Percentiles rank a stretch among this genome's conserved stretches.
Evolutionary conservation across 1,140 invertebrate genomes (phyloP).

Genomic region (Drosophila kurseongensis): DNA sequence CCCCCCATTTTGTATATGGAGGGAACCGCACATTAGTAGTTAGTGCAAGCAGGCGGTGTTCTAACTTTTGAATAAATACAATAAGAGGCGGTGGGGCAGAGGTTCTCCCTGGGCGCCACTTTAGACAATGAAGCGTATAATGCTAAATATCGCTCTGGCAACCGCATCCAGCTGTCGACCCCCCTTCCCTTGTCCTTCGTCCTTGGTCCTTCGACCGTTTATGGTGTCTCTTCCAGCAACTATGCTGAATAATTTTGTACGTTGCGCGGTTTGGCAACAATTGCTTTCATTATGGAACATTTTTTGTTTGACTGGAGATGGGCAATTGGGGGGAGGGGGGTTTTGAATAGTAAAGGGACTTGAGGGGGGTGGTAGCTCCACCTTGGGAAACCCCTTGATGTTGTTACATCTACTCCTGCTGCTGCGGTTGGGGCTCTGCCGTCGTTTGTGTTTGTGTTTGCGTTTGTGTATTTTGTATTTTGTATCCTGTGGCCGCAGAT

Average conservation of each 20-base stretch:
- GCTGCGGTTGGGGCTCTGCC: constrained; percentile 41
- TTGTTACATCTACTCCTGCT: constrained; percentile 60
- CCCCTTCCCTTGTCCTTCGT: background rate
- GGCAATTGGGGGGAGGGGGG: constrained; percentile 2
- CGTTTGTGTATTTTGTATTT: constrained; percentile 51
- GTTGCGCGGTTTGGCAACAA: constrained; percentile 80
- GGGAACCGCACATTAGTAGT: constrained; percentile 79
- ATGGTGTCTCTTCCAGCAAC: constrained; percentile 38
- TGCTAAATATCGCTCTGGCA: constrained; percentile 77
- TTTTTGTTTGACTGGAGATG: constrained; percentile 43
- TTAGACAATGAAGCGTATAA: constrained; percentile 83
- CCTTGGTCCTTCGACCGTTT: background rate
- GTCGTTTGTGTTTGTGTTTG: constrained; percentile 40
- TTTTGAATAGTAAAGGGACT: too few relatives aligned
- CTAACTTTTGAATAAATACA: constrained; percentile 82
- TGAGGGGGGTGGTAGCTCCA: constrained; percentile 36
- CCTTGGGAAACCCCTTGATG: constrained; percentile 76
- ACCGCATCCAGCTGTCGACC: constrained; percentile 60
- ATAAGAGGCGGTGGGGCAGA: constrained; percentile 33
- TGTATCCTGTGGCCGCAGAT: constrained; percentile 83
- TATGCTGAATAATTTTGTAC: constrained; percentile 76
- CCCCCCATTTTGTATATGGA: constrained; percentile 19
- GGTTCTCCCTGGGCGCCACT: constrained; percentile 69
- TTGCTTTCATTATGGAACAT: constrained; percentile 79
- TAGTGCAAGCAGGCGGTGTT: constrained; percentile 78